phyloP scores from a whole-genome alignment of 2,797 vertebrate genomes.

The Clarias laeviceps region DNA sequence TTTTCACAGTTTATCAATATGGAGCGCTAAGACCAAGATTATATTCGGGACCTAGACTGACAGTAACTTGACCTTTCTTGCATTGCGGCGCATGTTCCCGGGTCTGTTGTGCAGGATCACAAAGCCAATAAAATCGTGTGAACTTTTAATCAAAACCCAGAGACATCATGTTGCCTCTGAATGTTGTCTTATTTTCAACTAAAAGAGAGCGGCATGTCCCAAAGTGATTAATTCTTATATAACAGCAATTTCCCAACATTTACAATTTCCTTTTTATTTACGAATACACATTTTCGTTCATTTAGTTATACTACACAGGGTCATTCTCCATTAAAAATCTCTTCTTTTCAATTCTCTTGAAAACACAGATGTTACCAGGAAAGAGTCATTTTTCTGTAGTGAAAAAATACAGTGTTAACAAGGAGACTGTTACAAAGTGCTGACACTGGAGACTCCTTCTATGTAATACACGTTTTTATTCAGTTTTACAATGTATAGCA shows the following conservation, averaged over 20 bases:
- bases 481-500: too few species aligned
- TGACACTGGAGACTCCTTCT: neutral
- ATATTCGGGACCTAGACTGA: neutral
- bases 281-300: neutral
- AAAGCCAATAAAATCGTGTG: neutral
- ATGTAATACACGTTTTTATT: too few species aligned
- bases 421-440: neutral
- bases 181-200: neutral
- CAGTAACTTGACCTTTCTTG: neutral
- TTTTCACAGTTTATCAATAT: slow-evolving; percentile 17
- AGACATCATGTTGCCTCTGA: neutral
- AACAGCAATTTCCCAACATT: neutral
- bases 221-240: neutral
- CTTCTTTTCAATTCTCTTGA: neutral
- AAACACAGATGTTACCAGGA: neutral
- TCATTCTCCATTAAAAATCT: neutral
- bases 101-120: neutral
- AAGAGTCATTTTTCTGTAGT: neutral
- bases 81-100: neutral
- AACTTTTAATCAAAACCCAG: neutral
- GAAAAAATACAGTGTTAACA: neutral
- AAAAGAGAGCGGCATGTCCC: neutral
- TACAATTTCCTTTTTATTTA: neutral
- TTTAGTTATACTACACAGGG: neutral
- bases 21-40: neutral